These are phyloP conservation scores for Polypedilum pembai DNA, from an alignment of 1,140 invertebrate genomes.

Conservation along the genomic window DNA sequence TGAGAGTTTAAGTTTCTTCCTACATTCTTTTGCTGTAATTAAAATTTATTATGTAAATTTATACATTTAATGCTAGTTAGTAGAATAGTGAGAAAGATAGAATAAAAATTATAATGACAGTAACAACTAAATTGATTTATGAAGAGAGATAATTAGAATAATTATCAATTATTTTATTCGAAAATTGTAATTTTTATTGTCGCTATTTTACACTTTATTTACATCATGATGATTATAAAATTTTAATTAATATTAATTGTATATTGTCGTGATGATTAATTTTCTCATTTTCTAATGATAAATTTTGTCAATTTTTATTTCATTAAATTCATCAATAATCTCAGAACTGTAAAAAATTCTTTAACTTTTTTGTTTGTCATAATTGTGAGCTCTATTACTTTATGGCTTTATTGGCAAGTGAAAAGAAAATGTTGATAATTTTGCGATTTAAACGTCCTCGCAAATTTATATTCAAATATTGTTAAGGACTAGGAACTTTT, in stretches of 20 bases:
- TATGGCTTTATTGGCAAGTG: background rate
- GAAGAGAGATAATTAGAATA: slow-evolving; percentile 8
- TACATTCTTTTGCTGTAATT: background rate
- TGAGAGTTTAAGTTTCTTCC: background rate
- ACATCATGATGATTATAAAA: background rate
- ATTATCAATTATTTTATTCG: background rate
- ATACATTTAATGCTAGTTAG: background rate
- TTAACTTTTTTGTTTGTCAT: slow-evolving; percentile 2
- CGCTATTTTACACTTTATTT: slow-evolving; percentile 18
- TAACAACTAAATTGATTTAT: background rate
- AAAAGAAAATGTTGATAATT: background rate
- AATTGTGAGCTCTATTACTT: background rate
- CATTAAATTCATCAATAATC: background rate
- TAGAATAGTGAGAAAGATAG: background rate
- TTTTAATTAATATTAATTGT: slow-evolving; percentile 6
- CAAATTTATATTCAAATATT: background rate
- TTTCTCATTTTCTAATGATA: background rate
- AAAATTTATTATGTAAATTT: background rate
- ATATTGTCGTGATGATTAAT: background rate
- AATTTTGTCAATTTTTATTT: background rate
- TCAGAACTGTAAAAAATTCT: background rate
- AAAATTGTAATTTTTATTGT: background rate
- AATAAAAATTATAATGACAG: background rate
- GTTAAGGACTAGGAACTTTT: background rate
- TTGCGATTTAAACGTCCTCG: background rate